Base-by-base conservation (phyloP, 1,140 invertebrate genomes). In the Bombus consobrinus region DNA sequence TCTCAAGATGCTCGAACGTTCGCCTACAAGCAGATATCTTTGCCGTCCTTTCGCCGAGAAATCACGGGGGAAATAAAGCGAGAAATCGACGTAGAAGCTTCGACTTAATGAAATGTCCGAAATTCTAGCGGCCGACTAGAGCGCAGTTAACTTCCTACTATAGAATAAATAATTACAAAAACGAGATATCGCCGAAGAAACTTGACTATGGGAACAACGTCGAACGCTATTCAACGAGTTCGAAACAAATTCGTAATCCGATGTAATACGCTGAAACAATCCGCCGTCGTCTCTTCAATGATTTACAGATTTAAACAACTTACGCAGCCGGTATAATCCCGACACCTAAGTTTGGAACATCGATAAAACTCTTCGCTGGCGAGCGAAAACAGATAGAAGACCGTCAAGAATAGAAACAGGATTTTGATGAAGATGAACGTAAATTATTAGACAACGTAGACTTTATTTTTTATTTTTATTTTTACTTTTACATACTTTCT, bases 321-420 rank as follows among this genome's bases (percentile, higher is more conserved):
- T 74, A 66, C 69, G 57, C 76, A 18, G 3, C 15, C 34, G 25
- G 53, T 77, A 74, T 88, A 86, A 88, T 85, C 87, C 22, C 37
- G 41, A 57, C 53, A 57, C n/a, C 71, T 47, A 59, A 80, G 81
- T 64, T 80, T 57, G 41, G 37, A 73, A 68, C 71, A 66, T 86
- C 57, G 79, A 64, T 81, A 32, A 75, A 66, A 76, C 41, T 74
- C 32, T 13, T 68, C 39, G 28, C 62, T 22, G 37, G 39, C 74
- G 47, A 59, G 39, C 37, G 25, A 62, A 62, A 2, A 12, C 22
- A 15, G 25, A 62, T 25, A 25, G 25, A 37, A 37, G 32, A 59
- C 37, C n/a, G 39, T 41, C 43, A 2, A 57, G 18, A 34, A 64
- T 15, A 32, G 28, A 32, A 74, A 34, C 22, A 53, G n/a, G 43